Evolutionary conservation across 2,113 vertebrate species (phyloP).

Genomic region (Microtus richardsoni): DNA sequence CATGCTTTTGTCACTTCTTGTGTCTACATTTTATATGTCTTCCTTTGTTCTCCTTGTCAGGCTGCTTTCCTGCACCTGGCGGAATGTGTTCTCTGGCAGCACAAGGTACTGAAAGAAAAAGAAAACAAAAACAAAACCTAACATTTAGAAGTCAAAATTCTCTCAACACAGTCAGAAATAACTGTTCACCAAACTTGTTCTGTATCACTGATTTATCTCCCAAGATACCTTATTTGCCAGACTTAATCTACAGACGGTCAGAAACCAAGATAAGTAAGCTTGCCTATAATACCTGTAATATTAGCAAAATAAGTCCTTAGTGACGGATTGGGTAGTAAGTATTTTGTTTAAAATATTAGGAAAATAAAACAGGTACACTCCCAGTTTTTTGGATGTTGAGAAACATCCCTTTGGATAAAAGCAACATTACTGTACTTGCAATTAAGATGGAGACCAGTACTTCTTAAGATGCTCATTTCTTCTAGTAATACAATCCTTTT

Average conservation of each 20-base stretch:
- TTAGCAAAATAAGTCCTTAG: background rate
- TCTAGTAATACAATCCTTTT: background rate
- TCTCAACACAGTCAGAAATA: background rate
- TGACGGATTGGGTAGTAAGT: background rate
- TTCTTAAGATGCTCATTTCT: background rate
- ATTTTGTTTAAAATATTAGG: background rate
- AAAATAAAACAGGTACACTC: background rate
- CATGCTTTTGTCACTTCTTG: constrained; percentile 14
- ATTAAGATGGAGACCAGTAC: background rate
- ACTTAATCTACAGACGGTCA: background rate
- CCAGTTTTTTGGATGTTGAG: background rate
- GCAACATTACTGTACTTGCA: background rate
- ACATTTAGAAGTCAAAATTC: background rate
- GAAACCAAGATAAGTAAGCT: background rate
- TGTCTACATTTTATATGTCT: constrained; percentile 42
- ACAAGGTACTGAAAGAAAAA: background rate
- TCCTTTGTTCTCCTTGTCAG: background rate
- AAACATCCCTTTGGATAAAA: background rate
- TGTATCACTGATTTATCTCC: background rate
- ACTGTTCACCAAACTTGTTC: background rate
- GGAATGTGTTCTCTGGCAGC: background rate
- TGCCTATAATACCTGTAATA: background rate
- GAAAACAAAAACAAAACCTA: background rate
- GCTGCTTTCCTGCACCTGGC: background rate
- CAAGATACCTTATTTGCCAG: background rate